Evolutionary conservation across 2,113 vertebrate genomes (phyloP).

Genomic region (Mionectes macconnelli): DNA sequence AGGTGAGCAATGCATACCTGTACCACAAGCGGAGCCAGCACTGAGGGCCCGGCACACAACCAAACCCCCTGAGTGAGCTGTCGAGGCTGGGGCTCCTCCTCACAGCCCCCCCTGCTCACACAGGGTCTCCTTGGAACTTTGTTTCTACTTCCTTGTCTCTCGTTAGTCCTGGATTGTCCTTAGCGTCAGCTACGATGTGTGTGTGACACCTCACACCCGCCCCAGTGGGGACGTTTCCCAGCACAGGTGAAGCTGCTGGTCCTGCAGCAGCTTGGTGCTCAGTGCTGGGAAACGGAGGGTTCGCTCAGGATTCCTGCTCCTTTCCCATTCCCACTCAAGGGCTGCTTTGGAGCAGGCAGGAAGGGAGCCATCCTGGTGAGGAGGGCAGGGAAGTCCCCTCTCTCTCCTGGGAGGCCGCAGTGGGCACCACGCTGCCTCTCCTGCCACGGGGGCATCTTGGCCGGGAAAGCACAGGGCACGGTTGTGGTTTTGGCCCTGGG

Average conservation of each 20-base stretch:
- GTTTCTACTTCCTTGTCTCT: neutral
- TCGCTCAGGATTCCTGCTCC: slow-evolving; percentile 7
- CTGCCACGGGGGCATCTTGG: neutral
- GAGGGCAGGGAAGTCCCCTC: neutral
- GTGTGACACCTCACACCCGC: neutral
- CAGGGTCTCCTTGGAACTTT: neutral
- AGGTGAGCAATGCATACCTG: slow-evolving; percentile 89
- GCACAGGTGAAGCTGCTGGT: neutral
- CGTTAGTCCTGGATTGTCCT: neutral
- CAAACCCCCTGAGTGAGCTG: fast-evolving
- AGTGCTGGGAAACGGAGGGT: neutral
- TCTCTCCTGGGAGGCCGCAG: fast-evolving
- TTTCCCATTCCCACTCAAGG: neutral
- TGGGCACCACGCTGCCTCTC: neutral
- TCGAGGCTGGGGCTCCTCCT: neutral
- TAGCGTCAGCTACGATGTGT: neutral
- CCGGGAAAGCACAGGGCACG: neutral
- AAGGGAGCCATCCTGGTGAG: neutral
- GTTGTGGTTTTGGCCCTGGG: neutral
- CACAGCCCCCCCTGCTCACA: neutral
- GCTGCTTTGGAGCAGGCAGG: neutral
- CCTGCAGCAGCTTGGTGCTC: neutral
- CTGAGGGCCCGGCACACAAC: slow-evolving; percentile 54
- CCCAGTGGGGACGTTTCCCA: fast-evolving
- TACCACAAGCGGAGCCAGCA: slow-evolving; percentile 88